phyloP scores from a whole-genome alignment of 2,888 invertebrate genomes.

The Cordilura impudica region DNA sequence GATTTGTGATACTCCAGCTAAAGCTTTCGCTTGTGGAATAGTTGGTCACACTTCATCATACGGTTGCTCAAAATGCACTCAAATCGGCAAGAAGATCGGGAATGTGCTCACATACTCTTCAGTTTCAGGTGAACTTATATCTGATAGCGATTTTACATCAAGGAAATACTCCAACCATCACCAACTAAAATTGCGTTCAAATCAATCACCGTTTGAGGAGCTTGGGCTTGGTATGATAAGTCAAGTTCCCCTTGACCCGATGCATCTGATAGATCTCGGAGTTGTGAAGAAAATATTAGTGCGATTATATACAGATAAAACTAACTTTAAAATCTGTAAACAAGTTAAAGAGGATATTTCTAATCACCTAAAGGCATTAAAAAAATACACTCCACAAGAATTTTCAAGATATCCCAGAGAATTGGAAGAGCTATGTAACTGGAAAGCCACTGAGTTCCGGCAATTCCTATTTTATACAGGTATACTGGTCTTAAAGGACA shows the following conservation, averaged over 20 bases:
- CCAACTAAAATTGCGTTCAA: neutral
- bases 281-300: slow-evolving; percentile 20
- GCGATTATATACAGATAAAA: neutral
- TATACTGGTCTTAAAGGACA: too few relatives aligned
- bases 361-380: neutral
- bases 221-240: slow-evolving; percentile 10
- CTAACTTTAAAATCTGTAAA: neutral
- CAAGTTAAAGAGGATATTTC: slow-evolving; percentile 3
- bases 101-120: neutral
- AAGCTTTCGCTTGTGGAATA: too few relatives aligned
- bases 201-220: neutral
- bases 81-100: neutral
- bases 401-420: slow-evolving; percentile 12
- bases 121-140: neutral
- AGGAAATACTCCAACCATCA: slow-evolving; percentile 28
- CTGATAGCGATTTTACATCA: slow-evolving; percentile 14
- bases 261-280: too few relatives aligned
- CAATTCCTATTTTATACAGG: too few relatives aligned
- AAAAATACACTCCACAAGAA: slow-evolving; percentile 8
- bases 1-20: too few relatives aligned
- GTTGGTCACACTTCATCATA: too few relatives aligned
- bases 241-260: too few relatives aligned
- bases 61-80: too few relatives aligned
- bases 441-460: slow-evolving; percentile 40
- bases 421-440: slow-evolving; percentile 22